Base-by-base conservation (phyloP, 2,888 invertebrate species). In the Eupithecia subumbrata region DNA sequence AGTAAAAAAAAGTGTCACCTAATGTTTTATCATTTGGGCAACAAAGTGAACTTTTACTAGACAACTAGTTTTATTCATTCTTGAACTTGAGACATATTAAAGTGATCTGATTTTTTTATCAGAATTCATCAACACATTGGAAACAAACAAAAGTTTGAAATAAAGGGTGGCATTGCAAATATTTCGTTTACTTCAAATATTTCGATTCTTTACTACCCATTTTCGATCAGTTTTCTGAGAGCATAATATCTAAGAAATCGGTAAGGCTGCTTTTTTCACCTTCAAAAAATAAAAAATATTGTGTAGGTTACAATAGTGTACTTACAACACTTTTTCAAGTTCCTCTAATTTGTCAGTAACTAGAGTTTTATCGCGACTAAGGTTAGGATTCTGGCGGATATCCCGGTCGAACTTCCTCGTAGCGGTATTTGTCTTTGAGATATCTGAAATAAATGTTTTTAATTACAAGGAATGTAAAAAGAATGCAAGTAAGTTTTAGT, bases 331-430 rank as follows among this genome's bases (percentile, higher is more conserved):
- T 60, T 83, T 85, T 18, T 89, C 90, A 64, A 93, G 52, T 68
- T 93, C 87, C 7, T 37, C 37, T 5, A 37, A 37, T 5, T 37
- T 37, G 5, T 87, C 88, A 40, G 89, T 87, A 5, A 92, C 84
- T 0, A 94, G 87, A 4, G 88, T 87, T 78, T 91, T 95, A n/a
- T 88, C 87, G 73, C 87, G 88, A 76, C 91, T 90, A 64, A 90
- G 82, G 79, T 91, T 94, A 0, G 94, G 95, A 56, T 95, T 94
- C 81, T 94, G 94, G 0, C 95, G 89, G 7, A 79, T 92, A 71
- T 89, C 90, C 0, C 88, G 34, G 34, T 34, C 34, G 34, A 34
- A 34, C 5, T 2, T 7, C 34, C 4, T 34, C 34, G 81, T 76
- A 18, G 76, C 60, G 73, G 76, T 76, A 5, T 79, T 74, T 25